These are phyloP conservation scores for Masticophis lateralis DNA, from an alignment of 2,797 vertebrate genomes.

Conservation along the genomic window DNA sequence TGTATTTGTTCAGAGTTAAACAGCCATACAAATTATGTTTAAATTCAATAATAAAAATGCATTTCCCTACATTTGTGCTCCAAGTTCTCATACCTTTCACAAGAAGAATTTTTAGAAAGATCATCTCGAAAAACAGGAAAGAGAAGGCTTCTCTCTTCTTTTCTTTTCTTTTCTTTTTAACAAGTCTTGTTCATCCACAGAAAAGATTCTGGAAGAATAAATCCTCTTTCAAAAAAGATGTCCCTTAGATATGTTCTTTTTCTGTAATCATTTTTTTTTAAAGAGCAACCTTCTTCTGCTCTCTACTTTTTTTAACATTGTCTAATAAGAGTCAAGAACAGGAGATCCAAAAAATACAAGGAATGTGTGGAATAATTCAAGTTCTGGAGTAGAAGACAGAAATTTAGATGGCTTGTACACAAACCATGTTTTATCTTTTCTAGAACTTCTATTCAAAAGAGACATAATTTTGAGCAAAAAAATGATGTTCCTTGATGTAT, in stretches of 20 bases:
- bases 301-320: neutral
- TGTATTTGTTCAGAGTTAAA: constrained; percentile 21
- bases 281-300: neutral
- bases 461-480: neutral
- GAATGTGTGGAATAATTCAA: neutral
- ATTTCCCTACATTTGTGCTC: constrained; percentile 31
- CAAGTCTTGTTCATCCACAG: neutral
- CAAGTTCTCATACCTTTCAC: neutral
- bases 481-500: neutral
- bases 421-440: neutral
- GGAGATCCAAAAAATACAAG: neutral
- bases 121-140: neutral
- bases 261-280: neutral
- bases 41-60: constrained; percentile 24
- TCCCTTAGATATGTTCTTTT: constrained; percentile 18
- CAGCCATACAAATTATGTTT: constrained; percentile 4
- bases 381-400: neutral
- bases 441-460: neutral
- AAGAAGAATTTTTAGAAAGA: neutral
- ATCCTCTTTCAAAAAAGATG: neutral
- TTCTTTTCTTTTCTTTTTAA: neutral
- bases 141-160: neutral
- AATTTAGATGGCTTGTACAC: neutral
- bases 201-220: neutral
- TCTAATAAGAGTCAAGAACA: neutral